Evolutionary conservation across 2,113 vertebrate species (phyloP), one percentile per base, ranked within the genome.

Genomic region (Scophthalmus maximus): DNA sequence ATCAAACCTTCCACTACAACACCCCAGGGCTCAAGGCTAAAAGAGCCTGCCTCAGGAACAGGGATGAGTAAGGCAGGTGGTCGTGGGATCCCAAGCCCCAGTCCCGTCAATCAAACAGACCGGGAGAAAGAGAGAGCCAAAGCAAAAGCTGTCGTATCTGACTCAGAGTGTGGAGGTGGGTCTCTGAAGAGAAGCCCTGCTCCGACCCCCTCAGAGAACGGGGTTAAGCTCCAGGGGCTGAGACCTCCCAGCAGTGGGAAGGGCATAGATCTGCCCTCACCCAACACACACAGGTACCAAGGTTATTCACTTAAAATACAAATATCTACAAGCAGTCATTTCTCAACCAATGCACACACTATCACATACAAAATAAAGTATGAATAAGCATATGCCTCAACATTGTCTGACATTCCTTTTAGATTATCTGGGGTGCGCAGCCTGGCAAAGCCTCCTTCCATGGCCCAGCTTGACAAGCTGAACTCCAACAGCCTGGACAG

Each of bases 91-190:
- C 87, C 88, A 2, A 78, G 93, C 0, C 93, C 95, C 0, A 86
- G 93, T 18, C 96, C 96, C 0, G 97, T 97, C 77, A 99, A 99
- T 87, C 97, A 98, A 90, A 99, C 97, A 0, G 97, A 99, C 73
- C 91, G 96, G 1, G 97, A 98, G 85, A 98, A 98, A 79, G 97
- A 99, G 82, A 95, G 97, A 81, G 97, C 97, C 79, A 97, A 96
- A 84, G 96, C 96, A 66, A 98, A 98, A 83, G 96, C 96, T 0
- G 96, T 95, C 58, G 96, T 94, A 0, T 93, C 96, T 6, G 96
- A 98, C 85, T 92, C 96, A 0, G 96, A 98, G 67, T 94, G 90
- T 53, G 87, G 91, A 52, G 63, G 83, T 0, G 77, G 90, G 2
- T 73, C 86, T 3, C 44, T 91, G 22, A 93, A 93, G 79, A 83